A percentile compares a stretch with the other conserved stretches of the same genome.
These are phyloP conservation scores for Ectropis grisescens DNA, from an alignment of 1,140 invertebrate species.

Conservation along the genomic window DNA sequence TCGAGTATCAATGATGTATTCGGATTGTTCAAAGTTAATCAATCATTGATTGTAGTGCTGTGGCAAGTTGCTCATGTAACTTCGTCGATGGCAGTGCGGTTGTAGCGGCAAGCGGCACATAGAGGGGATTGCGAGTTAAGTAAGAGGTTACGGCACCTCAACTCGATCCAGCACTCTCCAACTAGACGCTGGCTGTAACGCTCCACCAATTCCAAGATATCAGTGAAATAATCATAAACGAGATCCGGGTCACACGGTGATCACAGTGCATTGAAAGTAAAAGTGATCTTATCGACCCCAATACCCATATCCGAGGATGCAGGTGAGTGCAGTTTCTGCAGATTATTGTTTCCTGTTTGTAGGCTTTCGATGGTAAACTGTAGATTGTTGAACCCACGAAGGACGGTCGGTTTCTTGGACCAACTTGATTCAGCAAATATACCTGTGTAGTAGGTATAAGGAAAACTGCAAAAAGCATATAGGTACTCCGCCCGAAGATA, in stretches of 20 bases:
- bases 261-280: conserved; percentile 31
- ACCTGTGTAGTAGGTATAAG: too few relatives aligned
- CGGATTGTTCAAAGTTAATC: too few relatives aligned
- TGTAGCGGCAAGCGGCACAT: too few relatives aligned
- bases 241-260: conserved; percentile 35
- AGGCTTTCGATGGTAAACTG: too few relatives aligned
- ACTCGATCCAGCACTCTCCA: conserved; percentile 35
- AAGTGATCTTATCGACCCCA: conserved; percentile 25
- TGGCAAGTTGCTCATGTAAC: conserved; percentile 35
- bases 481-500: too few relatives aligned
- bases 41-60: too few relatives aligned
- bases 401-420: conserved; percentile 5
- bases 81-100: conserved; percentile 7
- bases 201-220: conserved; percentile 20
- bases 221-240: conserved; percentile 22
- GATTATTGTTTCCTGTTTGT: conserved; percentile 7
- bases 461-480: too few relatives aligned
- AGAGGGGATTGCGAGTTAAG: conserved; percentile 43
- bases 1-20: too few relatives aligned
- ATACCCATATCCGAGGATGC: conserved; percentile 19
- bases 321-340: conserved; percentile 26
- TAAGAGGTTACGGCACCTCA: conserved; percentile 54
- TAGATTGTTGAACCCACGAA: conserved; percentile 17
- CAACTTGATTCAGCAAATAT: too few relatives aligned
- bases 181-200: conserved; percentile 26